Conservation (phyloP, 2,797 vertebrate species). For the Anas bahamensis region DNA sequence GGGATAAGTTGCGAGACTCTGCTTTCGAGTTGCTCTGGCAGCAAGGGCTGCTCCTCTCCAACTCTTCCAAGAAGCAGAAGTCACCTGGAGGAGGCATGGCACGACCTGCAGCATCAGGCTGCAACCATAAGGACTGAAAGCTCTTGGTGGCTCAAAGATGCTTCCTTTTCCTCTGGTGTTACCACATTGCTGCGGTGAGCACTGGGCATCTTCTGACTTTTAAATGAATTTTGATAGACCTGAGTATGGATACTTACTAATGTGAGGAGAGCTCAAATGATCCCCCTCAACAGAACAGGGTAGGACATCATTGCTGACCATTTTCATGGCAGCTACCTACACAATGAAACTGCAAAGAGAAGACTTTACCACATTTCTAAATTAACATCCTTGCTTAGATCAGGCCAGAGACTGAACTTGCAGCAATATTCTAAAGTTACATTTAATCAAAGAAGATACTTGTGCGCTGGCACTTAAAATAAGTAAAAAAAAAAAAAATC, state of each 20-base stretch:
- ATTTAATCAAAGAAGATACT: conserved; percentile 65
- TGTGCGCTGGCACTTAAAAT: conserved; percentile 30
- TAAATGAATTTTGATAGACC: neutral
- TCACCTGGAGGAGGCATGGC: fast-evolving
- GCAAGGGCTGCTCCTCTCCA: neutral
- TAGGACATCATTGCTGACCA: fast-evolving
- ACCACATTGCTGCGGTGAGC: fast-evolving
- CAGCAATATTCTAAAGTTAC: conserved; percentile 6
- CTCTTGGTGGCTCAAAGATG: neutral
- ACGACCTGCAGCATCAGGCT: neutral
- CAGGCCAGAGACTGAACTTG: neutral
- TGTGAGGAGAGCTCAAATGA: neutral
- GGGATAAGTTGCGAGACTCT: conserved; percentile 9
- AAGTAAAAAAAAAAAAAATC: conserved; percentile 45
- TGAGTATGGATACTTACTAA: neutral
- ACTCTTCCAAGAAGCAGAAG: neutral
- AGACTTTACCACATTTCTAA: neutral
- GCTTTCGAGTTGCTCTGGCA: neutral
- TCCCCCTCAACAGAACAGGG: neutral
- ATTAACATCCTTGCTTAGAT: neutral
- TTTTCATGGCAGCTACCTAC: neutral
- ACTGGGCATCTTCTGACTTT: neutral
- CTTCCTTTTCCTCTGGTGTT: fast-evolving
- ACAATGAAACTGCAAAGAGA: neutral
- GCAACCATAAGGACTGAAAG: fast-evolving